Conservation (phyloP, 2,113 vertebrate species). For the Taxidea taxus region DNA sequence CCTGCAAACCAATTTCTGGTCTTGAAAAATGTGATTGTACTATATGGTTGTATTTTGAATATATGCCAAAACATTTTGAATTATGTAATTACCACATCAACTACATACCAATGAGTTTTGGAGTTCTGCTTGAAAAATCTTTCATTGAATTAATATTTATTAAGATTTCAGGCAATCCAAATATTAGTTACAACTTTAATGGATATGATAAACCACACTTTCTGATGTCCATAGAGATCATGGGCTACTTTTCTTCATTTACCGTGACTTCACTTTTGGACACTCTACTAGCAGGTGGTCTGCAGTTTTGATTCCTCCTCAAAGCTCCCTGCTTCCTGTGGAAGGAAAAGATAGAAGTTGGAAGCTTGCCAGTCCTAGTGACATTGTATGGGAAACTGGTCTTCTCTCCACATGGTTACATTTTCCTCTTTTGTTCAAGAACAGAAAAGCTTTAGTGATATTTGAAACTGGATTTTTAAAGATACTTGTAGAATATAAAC, state of each 20-base stretch:
- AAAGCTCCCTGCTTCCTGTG: not conserved
- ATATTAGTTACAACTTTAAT: not conserved
- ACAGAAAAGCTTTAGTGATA: not conserved
- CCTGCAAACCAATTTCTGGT: not conserved
- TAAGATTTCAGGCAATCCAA: not conserved
- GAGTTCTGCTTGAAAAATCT: not conserved
- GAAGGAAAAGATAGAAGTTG: not conserved
- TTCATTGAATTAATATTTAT: not conserved
- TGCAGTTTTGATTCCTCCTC: not conserved
- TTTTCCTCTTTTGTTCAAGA: not conserved
- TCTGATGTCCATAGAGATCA: accelerated
- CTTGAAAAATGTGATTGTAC: not conserved
- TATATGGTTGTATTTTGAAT: not conserved
- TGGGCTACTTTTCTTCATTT: not conserved
- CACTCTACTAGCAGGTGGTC: not conserved
- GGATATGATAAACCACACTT: not conserved
- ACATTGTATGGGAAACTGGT: not conserved
- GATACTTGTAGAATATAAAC: not conserved
- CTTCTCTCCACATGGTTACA: not conserved
- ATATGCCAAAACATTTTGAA: not conserved
- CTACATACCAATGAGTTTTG: not conserved
- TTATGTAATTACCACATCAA: not conserved
- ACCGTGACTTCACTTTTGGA: not conserved
- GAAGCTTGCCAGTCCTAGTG: not conserved
- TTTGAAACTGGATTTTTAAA: not conserved